Evolutionary conservation across 1,140 invertebrate species (phyloP), one percentile per base, ranked within the genome.

Genomic region (Probaryconus sp.): DNA sequence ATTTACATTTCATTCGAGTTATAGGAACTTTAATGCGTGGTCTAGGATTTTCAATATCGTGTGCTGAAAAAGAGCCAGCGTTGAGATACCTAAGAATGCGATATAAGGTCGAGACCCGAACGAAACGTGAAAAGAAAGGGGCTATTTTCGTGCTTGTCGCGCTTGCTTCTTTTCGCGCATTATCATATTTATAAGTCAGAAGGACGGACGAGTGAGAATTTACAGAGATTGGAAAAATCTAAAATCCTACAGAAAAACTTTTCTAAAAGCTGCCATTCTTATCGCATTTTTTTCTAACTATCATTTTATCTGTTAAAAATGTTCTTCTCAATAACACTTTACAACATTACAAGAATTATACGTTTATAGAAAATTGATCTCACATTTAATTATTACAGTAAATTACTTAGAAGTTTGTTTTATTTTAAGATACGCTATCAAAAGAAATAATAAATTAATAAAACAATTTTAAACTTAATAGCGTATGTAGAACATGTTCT

Each of bases 121-220:
- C 76, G 55, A 38, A 58, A 64, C 58, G 60, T 63, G 24, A 50
- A 55, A 79, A 69, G 79, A 79, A 81, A 78, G 81, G 77, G 79
- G 77, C 81, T 82, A 81, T 81, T 83, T 82, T 81, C 76, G 71
- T 72, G 80, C 79, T 83, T 77, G 68, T 77, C 75, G 68, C 64
- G 77, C 73, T 76, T 68, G 68, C 70, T 72, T 71, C 76, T 77
- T 67, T 38, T 53, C 55, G 76, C 53, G 74, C 81, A 83, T 83
- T 83, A 83, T 82, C 81, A 83, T 82, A 83, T 83, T 83, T 83
- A 83, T 83, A 83, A 83, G 78, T 78, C 76, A 61, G 79, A 69
- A 53, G 79, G 76, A 72, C 69, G 64, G 53, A 72, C 50, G 21
- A n/a, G 40, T 53, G 60, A 48, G 64, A 77, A 77, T 78, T 80